Base-by-base conservation (phyloP, 2,888 invertebrate genomes). In the Emmelina monodactyla region DNA sequence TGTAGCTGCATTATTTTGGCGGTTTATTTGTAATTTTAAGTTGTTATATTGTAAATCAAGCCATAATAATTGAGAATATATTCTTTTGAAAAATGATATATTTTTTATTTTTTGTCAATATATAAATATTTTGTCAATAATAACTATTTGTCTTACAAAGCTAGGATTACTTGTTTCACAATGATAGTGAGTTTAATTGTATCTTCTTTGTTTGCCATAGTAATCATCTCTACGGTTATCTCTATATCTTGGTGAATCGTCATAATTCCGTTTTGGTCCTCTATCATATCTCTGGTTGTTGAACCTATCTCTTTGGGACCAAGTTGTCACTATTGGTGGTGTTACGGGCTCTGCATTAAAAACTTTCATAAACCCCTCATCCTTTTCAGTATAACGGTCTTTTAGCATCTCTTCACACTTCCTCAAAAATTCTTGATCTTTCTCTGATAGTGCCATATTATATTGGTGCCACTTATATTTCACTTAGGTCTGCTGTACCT, bases 331-430 rank as follows among this genome's bases (percentile, higher is more conserved):
- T 9, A 87, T 78, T 5, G 88, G 87, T 3, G 87, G 87, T 7
- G 42, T 54, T 7, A 75, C 70, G 1, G 59, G 51, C 12, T 70
- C 62, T 10, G 67, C 59, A 40, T 69, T 71, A 30, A 58, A 68
- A 1, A 72, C 65, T 50, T 66, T 71, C 70, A 83, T 81, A 51
- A 85, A 88, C 34, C 84, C 84, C 31, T 67, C 67, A 64, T 88
- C 88, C 5, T 83, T 75, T 19, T 83, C 83, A 22, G 87, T 85
- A 47, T 71, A 87, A 42, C 88, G 83, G 39, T 82, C 62, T 45
- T 82, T 78, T 32, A 87, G 82, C 52, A 85, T 83, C 39, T 82
- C 79, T 49, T 88, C 87, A 52, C 85, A 87, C 53, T 82, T 75
- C 3, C 73, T 78, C 34, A 88, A 51, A 47, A 87, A 87, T 31